Evolutionary conservation across 2,113 vertebrate genomes (phyloP).

Genomic region (Tiliqua scincoides): DNA sequence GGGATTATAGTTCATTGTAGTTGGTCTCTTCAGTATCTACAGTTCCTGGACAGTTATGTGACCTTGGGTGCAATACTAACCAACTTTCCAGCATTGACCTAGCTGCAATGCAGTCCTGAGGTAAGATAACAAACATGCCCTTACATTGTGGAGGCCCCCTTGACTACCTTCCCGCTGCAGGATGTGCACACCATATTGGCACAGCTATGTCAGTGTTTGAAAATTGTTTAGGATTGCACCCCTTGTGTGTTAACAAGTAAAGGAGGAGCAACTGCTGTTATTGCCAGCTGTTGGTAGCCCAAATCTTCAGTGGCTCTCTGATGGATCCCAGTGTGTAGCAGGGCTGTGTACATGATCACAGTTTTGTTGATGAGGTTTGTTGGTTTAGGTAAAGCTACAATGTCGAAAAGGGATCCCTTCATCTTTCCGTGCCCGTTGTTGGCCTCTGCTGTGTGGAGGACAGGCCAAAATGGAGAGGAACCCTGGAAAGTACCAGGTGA

Average conservation of each 20-base stretch:
- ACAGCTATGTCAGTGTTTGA: no score
- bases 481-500: conserved; percentile 76
- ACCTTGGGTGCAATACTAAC: no score
- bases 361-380: conserved; percentile 5
- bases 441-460: conserved; percentile 86
- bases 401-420: conserved; percentile 90
- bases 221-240: no score
- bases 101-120: no score
- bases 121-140: no score
- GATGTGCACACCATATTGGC: no score
- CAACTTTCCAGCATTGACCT: no score
- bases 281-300: not conserved
- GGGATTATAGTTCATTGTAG: not conserved
- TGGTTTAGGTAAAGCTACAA: conserved; percentile 80
- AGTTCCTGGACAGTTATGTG: not conserved
- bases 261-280: not conserved
- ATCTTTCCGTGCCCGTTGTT: conserved; percentile 84
- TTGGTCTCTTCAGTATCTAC: not conserved
- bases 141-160: no score
- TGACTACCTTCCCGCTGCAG: no score
- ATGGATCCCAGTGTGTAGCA: not conserved
- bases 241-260: not conserved
- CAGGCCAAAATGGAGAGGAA: conserved; percentile 72
- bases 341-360: not conserved
- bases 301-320: not conserved